A percentile compares a stretch with the other conserved stretches of the same genome.
Evolutionary conservation across 2,888 invertebrate species (phyloP).

Genomic region (Entomobrya multifasciata): DNA sequence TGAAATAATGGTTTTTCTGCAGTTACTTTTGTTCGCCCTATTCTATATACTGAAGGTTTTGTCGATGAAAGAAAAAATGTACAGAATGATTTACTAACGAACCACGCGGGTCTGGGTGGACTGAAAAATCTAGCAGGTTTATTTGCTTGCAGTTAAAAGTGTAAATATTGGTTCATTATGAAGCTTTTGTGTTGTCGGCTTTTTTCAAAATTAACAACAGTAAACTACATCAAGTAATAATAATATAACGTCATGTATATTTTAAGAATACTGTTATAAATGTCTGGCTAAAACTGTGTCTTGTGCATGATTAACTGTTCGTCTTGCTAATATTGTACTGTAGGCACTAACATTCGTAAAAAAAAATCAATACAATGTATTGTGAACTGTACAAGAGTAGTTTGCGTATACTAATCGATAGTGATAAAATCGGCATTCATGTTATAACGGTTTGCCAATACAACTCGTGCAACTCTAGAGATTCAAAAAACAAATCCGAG

Average conservation of each 20-base stretch:
- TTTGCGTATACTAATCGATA: background rate
- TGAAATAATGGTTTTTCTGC: background rate
- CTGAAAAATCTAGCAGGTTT: too few relatives aligned
- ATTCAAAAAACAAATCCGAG: constrained; percentile 63
- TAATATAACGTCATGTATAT: background rate
- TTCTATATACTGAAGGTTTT: background rate
- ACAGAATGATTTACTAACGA: too few relatives aligned
- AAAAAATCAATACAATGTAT: background rate
- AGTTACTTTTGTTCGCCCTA: background rate
- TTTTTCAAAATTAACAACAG: too few relatives aligned
- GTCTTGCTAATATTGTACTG: background rate
- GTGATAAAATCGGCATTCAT: too few relatives aligned
- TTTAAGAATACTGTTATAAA: constrained; percentile 21
- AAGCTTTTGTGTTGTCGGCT: too few relatives aligned
- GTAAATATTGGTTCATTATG: too few relatives aligned
- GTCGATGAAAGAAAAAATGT: background rate
- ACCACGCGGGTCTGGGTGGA: too few relatives aligned
- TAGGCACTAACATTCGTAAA: background rate
- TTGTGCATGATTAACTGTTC: constrained; percentile 41
- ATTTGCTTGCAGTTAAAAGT: too few relatives aligned
- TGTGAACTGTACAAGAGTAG: constrained; percentile 9
- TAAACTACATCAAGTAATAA: background rate
- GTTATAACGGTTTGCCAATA: background rate
- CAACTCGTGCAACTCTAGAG: constrained; percentile 51
- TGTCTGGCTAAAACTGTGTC: constrained; percentile 70